These are phyloP conservation scores for Siniperca knerii DNA, from an alignment of 2,113 vertebrate genomes.

Conservation along the genomic window DNA sequence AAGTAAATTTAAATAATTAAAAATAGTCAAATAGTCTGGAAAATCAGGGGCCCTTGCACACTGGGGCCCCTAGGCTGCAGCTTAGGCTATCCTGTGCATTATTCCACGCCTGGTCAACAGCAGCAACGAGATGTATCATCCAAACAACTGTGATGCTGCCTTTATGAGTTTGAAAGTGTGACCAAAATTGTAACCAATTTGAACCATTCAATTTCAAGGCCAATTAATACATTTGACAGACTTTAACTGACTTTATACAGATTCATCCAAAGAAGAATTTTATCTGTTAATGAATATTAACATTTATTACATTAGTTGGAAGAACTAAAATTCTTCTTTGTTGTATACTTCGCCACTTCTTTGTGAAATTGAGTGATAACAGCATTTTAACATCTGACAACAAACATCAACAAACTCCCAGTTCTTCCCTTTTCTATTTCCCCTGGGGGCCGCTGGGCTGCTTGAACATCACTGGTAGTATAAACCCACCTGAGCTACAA, in stretches of 20 bases:
- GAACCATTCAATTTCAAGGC: not conserved
- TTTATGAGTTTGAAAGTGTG: not conserved
- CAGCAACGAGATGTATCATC: not conserved
- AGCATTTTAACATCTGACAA: not conserved
- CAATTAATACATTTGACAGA: not conserved
- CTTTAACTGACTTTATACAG: not conserved
- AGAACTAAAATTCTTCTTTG: not conserved
- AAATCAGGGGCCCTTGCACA: no score
- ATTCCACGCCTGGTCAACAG: no score
- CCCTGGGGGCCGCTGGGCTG: no score
- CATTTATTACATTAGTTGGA: no score
- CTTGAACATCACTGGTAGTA: not conserved
- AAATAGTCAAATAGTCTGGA: no score
- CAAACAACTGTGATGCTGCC: not conserved
- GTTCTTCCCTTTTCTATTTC: not conserved
- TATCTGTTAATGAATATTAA: not conserved
- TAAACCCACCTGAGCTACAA: not conserved
- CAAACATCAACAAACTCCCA: not conserved
- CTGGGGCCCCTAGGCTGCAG: no score
- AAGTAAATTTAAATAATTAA: no score
- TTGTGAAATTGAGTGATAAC: not conserved
- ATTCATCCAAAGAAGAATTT: not conserved
- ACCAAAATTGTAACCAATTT: not conserved
- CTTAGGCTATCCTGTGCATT: no score
- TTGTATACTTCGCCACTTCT: not conserved